Base-by-base conservation (phyloP, 2,888 invertebrate species). In the Philonicus albiceps region DNA sequence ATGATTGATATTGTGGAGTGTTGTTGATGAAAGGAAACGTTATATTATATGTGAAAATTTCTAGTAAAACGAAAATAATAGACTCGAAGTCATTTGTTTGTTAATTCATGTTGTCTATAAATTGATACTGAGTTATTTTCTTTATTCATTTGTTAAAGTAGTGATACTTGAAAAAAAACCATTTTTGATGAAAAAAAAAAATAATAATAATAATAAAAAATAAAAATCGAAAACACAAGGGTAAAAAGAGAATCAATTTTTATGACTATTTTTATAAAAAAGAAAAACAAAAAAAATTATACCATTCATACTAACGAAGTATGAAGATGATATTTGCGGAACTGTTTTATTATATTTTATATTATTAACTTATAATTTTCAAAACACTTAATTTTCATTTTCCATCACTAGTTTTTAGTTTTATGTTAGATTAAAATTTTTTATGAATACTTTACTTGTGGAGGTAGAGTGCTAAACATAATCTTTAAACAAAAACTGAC, bases 241-340 rank as follows among this genome's bases (percentile, higher is more conserved):
- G 83, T 73, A 84, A 78, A n/a, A 27, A 85, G 73, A 84, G 43
- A 85, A 75, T 43, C 30, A 85, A 75, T 30, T 75, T 85, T 85
- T 85, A 75, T 85, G 85, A 85, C 85, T 85, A 85, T 85, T 85
- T 85, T 85, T 85, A 75, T 85, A 85, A 53, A 74, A 85, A 85
- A 75, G 72, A 73, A 55, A 72, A 85, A 75, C 49, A 53, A 43
- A 75, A 64, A n/a, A 64, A 64, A 22, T 64, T 64, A 64, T 27
- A 22, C 64, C 8, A 22, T 64, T 11, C 64, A 64, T 64, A 64
- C 64, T 64, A 22, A 11, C 43, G 53, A 43, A 75, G 40, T 74
- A 85, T 73, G 74, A 43, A 43, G 43, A 75, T 53, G 75, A 75
- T 37, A 75, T 85, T 85, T 30, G 72, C 84, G 30, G 40, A 81